Evolutionary conservation across 2,888 invertebrate species (phyloP), one percentile per base, ranked within the genome.

Genomic region (Dinocampus coccinellae): DNA sequence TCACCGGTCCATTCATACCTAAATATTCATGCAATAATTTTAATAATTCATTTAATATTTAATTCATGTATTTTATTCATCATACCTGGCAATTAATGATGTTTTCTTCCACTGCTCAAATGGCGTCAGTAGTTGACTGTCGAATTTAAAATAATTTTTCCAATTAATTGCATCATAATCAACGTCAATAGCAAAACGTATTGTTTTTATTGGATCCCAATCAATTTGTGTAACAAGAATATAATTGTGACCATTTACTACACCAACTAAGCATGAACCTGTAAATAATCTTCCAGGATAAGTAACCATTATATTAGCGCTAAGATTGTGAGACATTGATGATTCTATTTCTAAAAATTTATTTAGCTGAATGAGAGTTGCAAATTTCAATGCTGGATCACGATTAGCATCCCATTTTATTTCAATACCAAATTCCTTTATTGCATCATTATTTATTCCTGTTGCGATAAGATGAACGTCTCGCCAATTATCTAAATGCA

Each of bases 341-440:
- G 60, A 16, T 0, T 57, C 34, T n/a, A 55, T 47, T 11, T 78
- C 70, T 7, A 62, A 10, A 16, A 75, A 69, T 80, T 89, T 91
- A 75, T 91, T 90, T 63, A 93, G 90, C 73, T 92, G 91, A 0
- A 92, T 88, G 68, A 91, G 90, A 0, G 91, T 87, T 76, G 90
- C 89, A 73, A 94, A 89, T 84, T 93, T 93, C 84, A 94, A 92
- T 60, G 92, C 91, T 0, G 95, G 95, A 88, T 95, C 94, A 7
- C 95, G 90, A 86, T 95, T 95, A 0, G 94, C 95, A 82, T 96
- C 95, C 95, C 95, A 96, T 85, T 94, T 94, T 20, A 96, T 84
- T 69, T 94, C 93, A 1, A 94, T 88, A 3, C 92, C 92, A 0
- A 93, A 88, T 29, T 93, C 92, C 82, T 94, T 94, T 65, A 91